Evolutionary conservation across 2,888 invertebrate genomes (phyloP), one percentile per base, ranked within the genome.

Genomic region (Agrenia bidenticulata): DNA sequence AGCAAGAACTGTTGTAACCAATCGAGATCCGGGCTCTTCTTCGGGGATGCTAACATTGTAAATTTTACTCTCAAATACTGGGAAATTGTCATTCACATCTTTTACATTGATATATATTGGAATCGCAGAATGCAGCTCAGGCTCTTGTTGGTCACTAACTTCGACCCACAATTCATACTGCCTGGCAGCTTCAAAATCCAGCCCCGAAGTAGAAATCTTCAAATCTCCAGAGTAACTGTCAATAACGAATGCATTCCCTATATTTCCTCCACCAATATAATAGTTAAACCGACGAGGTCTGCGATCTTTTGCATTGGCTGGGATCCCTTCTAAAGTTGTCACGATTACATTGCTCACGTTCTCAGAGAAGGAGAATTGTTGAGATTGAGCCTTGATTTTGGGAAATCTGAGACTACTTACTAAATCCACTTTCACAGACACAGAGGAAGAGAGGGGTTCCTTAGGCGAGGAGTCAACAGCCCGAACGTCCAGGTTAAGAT

Each of bases 91-190:
- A 80, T 97, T 97, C 4, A 89, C 87, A 80, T 97, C 96, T 0
- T 90, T 90, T 0, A 97, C 90, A 80, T 90, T 91, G n/a, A 97
- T 89, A 70, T 87, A 85, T 17, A 96, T 82, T 78, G 89, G 86
- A 54, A 90, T 85, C 27, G 91, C 91, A 64, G 89, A 90, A 71
- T 91, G 84, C 19, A 94, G 79, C 0, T 90, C 87, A 1, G 92
- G 91, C 59, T 85, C 85, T 78, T 92, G 92, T 0, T 90, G 89
- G 80, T 93, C 93, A 73, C 87, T 84, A 0, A 93, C 94, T 82
- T 93, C 93, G 67, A 95, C 86, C 94, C 94, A 95, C 27, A 94
- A 88, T 81, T 93, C 90, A 79, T 94, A 94, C 55, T 87, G 84
- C 13, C 89, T 87, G 69, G 89, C 85, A 0, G 88, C 86, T 81